Conservation (phyloP, 2,797 vertebrate species). For the Chiroxiphia lanceolata region DNA sequence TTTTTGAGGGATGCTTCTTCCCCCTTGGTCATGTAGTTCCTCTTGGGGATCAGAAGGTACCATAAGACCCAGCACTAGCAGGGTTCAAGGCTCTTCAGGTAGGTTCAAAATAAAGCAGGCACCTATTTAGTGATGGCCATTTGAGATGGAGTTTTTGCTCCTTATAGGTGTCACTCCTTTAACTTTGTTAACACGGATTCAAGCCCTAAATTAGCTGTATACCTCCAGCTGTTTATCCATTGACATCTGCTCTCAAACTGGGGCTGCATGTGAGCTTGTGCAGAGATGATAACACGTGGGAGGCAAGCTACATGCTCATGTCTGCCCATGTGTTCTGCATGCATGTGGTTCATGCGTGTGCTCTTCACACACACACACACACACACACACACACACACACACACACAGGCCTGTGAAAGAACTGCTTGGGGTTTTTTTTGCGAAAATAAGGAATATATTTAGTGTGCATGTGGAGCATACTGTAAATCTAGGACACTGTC, state of each 20-base stretch:
- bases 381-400: not conserved
- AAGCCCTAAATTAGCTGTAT: not conserved
- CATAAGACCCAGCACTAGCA: not conserved
- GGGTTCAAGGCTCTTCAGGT: accelerated
- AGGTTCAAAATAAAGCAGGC: not conserved
- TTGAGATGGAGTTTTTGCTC: not conserved
- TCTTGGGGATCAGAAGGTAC: not conserved
- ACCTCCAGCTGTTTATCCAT: not conserved
- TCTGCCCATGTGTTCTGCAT: not conserved
- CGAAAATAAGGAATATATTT: not conserved
- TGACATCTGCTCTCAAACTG: not conserved
- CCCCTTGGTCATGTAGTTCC: not conserved
- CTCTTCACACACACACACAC: not conserved
- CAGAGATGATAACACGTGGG: not conserved
- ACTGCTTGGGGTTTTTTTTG: not conserved
- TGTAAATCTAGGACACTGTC: not conserved
- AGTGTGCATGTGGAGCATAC: accelerated
- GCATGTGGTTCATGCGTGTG: not conserved
- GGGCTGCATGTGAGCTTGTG: not conserved
- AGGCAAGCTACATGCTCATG: not conserved
- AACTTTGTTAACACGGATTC: not conserved
- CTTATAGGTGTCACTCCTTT: not conserved
- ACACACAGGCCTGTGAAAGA: not conserved
- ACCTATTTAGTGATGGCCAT: not conserved
- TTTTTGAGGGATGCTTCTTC: not conserved